phyloP scores from a whole-genome alignment of 2,113 vertebrate species.

The Catharus bicknelli region DNA sequence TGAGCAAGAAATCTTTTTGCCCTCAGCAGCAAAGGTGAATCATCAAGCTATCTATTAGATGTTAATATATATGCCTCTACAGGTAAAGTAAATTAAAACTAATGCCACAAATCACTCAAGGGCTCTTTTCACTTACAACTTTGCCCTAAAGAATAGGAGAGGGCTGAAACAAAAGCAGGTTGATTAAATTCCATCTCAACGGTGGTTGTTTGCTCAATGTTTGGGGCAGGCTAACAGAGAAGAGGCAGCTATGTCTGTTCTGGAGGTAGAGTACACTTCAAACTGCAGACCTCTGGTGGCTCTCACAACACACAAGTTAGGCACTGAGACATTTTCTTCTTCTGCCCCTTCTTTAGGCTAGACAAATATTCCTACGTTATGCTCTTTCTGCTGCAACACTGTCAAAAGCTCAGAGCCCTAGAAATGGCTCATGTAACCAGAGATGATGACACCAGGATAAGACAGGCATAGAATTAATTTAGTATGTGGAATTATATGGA shows the following conservation, averaged over 20 bases:
- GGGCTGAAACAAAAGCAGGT: background rate
- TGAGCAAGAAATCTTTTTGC: background rate
- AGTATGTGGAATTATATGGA: background rate
- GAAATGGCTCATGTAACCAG: background rate
- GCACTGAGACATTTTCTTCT: background rate
- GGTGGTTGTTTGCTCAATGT: background rate
- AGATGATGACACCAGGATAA: background rate
- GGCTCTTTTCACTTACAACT: background rate
- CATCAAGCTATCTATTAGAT: background rate
- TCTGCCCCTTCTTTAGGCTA: background rate
- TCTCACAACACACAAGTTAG: accelerated
- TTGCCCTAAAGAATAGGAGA: background rate
- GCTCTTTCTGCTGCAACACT: background rate
- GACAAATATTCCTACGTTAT: background rate
- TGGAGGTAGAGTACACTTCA: background rate
- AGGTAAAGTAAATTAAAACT: constrained; percentile 16
- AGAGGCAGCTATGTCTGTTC: background rate
- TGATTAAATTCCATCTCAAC: background rate
- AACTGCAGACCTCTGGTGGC: background rate
- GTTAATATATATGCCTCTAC: constrained; percentile 3
- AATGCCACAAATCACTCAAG: background rate
- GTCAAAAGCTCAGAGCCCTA: background rate
- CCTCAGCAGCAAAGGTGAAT: constrained; percentile 14
- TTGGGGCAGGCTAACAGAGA: background rate
- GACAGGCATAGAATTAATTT: background rate